Conservation (phyloP, 2,113 vertebrate species). For the Onychostoma macrolepis region DNA sequence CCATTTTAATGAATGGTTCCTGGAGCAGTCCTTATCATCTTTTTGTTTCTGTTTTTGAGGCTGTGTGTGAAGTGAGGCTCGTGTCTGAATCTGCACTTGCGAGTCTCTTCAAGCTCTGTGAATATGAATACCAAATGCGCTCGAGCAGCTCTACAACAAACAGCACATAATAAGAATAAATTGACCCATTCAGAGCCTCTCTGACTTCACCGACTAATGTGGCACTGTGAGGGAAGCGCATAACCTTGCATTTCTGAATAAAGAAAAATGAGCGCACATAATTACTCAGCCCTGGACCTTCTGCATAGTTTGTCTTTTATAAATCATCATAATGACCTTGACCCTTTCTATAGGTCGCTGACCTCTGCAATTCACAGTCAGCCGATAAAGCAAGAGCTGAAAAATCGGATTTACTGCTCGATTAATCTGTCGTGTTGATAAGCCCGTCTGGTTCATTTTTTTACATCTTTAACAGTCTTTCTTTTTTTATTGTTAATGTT, state of each 20-base stretch:
- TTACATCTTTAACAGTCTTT: neutral
- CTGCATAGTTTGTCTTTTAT: neutral
- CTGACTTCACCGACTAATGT: neutral
- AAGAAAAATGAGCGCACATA: neutral
- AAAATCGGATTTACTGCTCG: neutral
- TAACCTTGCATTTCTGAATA: neutral
- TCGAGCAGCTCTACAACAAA: neutral
- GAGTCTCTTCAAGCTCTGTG: neutral
- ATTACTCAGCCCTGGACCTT: neutral
- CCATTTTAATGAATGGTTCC: neutral
- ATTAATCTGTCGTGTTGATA: neutral
- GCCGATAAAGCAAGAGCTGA: neutral
- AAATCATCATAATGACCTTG: slow-evolving; percentile 12
- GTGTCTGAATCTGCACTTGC: neutral
- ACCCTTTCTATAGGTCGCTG: neutral
- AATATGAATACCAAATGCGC: neutral
- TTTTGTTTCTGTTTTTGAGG: neutral
- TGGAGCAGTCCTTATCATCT: neutral
- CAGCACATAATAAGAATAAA: neutral
- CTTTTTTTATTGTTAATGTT: neutral
- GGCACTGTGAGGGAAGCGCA: no score
- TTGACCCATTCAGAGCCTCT: neutral
- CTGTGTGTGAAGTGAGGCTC: neutral
- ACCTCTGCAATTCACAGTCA: neutral
- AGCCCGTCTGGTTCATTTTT: neutral